These are phyloP conservation scores for Ischnura elegans DNA, from an alignment of 2,888 invertebrate species.

Conservation along the genomic window DNA sequence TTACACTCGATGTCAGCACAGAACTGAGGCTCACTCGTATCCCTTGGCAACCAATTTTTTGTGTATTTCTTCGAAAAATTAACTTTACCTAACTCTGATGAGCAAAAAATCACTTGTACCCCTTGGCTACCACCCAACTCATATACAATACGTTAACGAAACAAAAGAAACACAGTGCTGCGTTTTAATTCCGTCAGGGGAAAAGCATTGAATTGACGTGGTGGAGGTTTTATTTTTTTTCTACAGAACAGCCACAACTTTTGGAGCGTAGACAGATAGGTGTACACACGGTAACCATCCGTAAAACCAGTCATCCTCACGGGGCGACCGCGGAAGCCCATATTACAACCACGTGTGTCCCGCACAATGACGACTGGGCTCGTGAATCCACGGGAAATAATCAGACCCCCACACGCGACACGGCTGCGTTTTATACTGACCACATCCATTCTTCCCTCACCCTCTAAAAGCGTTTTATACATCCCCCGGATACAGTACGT, in stretches of 20 bases:
- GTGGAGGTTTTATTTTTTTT: neutral
- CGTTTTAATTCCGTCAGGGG: neutral
- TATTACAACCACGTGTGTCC: neutral
- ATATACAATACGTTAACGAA: neutral
- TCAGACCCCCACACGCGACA: neutral
- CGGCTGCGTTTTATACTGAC: too few relatives aligned
- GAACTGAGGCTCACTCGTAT: too few relatives aligned
- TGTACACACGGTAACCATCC: neutral
- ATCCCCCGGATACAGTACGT: too few relatives aligned
- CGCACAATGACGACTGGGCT: neutral
- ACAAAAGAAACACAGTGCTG: neutral
- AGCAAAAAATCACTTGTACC: too few relatives aligned
- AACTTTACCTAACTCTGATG: too few relatives aligned
- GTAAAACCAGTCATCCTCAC: neutral
- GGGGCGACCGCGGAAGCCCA: neutral
- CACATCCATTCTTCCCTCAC: too few relatives aligned
- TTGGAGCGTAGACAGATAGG: neutral
- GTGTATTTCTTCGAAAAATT: too few relatives aligned
- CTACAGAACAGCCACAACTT: neutral
- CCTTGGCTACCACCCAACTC: too few relatives aligned
- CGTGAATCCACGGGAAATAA: neutral
- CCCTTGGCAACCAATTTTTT: too few relatives aligned
- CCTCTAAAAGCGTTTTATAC: too few relatives aligned
- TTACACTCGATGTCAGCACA: too few relatives aligned
- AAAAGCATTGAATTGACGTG: neutral